A percentile compares a stretch with the other conserved stretches of the same genome.
Conservation (phyloP, 2,113 vertebrate species). For the Phaethornis superciliosus region DNA sequence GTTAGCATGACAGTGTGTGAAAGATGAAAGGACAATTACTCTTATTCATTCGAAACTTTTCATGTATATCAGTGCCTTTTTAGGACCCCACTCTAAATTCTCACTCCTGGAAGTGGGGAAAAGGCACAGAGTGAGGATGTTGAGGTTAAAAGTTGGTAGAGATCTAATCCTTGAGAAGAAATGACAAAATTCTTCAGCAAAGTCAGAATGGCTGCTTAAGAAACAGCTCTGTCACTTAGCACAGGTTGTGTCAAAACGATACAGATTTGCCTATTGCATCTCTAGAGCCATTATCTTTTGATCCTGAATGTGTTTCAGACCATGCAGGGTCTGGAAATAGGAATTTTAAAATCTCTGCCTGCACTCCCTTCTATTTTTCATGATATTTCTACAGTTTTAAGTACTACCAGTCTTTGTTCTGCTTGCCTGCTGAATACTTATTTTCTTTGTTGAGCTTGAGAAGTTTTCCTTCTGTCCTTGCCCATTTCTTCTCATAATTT, state of each 20-base stretch:
- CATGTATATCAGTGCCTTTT: neutral
- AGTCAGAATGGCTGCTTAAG: neutral
- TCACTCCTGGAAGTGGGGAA: neutral
- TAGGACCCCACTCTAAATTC: neutral
- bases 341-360: neutral
- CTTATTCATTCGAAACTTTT: neutral
- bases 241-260: neutral
- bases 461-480: neutral
- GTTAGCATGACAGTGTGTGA: neutral
- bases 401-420: neutral
- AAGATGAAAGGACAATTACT: neutral
- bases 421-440: neutral
- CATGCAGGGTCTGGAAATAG: neutral
- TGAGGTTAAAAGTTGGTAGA: neutral
- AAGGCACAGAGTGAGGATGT: neutral
- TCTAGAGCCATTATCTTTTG: neutral
- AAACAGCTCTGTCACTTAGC: neutral
- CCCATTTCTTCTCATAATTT: neutral
- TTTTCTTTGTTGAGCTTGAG: neutral
- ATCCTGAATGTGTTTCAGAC: neutral
- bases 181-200: neutral
- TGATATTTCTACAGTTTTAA: neutral
- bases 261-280: accelerated
- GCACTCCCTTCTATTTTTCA: neutral
- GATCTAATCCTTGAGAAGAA: neutral